Conservation (phyloP, 2,113 vertebrate genomes). For the Pseudolaguvia tuberculata region DNA sequence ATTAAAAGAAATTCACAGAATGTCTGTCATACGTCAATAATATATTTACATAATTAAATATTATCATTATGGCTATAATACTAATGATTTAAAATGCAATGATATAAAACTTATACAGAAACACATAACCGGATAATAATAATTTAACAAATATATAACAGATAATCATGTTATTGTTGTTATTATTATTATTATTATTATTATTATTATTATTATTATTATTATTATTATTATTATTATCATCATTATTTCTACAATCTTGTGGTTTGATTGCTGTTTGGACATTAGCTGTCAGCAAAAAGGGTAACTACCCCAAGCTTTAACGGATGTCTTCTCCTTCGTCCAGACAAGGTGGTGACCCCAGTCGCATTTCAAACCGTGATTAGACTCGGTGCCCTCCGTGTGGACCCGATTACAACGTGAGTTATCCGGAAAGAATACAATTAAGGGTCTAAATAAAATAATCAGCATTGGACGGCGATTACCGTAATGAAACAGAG, state of each 20-base stretch:
- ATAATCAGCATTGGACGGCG: conserved; percentile 99
- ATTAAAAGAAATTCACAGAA: background rate
- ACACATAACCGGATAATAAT: background rate
- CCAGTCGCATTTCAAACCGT: conserved; percentile 85
- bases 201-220: conserved; percentile 27
- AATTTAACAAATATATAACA: background rate
- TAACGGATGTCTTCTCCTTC: conserved; percentile 50
- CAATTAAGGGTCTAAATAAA: conserved; percentile 99
- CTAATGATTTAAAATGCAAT: background rate
- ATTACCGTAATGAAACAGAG: conserved; percentile 99
- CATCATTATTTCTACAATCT: background rate
- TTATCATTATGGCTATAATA: background rate
- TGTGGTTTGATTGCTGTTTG: conserved; percentile 1
- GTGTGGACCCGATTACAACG: conserved; percentile 96
- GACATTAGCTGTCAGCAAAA: conserved; percentile 29
- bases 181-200: background rate
- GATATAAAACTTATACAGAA: too few species aligned
- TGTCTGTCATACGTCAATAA: too few species aligned
- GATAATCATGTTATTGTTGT: background rate
- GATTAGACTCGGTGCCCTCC: conserved; percentile 95
- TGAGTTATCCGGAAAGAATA: conserved; percentile 99
- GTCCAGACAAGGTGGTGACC: conserved; percentile 65
- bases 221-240: conserved; percentile 2
- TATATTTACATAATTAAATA: too few species aligned
- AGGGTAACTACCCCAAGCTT: conserved; percentile 24